phyloP scores from a whole-genome alignment of 2,797 vertebrate genomes.

The Parauchenoglanis ngamensis region DNA sequence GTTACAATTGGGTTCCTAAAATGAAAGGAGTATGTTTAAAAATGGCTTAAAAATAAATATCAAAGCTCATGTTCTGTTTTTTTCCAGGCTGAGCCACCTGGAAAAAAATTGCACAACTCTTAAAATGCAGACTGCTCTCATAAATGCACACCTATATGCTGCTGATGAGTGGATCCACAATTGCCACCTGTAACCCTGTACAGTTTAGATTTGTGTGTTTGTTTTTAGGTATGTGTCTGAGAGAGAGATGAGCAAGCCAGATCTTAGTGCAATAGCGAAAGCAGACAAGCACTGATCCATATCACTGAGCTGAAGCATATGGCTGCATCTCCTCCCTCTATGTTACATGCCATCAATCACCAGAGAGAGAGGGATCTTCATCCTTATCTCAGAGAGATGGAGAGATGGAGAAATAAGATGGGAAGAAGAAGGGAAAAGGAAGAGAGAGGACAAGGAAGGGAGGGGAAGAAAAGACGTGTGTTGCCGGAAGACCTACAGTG shows the following conservation, averaged over 20 bases:
- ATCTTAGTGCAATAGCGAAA: constrained; percentile 17
- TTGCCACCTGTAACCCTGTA: background rate
- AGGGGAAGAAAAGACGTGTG: background rate
- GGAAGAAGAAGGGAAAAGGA: background rate
- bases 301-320: constrained; percentile 42
- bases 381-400: background rate
- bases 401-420: constrained; percentile 4
- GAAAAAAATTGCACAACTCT: background rate
- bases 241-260: constrained; percentile 22
- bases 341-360: constrained; percentile 36
- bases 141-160: background rate
- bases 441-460: background rate
- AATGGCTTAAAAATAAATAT: background rate
- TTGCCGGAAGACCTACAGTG: constrained; percentile 4
- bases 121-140: background rate
- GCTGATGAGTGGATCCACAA: background rate
- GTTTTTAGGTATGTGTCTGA: constrained; percentile 19
- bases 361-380: background rate
- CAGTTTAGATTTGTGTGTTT: constrained; percentile 4
- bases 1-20: background rate
- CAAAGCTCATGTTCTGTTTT: background rate
- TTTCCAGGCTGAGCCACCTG: background rate
- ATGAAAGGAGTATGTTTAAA: background rate
- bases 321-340: constrained; percentile 36
- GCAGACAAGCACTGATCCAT: constrained; percentile 42